Evolutionary conservation across 2,888 invertebrate species (phyloP).

Genomic region (Cheiracanthium punctorium): DNA sequence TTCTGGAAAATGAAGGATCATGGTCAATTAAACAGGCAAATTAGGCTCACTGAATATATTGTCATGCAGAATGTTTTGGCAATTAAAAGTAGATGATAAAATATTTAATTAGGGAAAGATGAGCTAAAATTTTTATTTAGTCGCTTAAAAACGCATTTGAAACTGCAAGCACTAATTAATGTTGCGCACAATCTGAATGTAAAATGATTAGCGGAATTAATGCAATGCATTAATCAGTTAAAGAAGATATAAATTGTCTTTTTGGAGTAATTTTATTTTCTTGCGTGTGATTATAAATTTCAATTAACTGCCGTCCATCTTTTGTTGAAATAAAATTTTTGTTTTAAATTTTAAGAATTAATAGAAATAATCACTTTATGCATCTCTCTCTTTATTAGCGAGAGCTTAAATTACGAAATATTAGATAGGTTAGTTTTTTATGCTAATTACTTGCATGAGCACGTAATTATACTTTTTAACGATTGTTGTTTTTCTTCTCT

Average conservation of each 20-base stretch:
- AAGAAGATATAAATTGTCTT: background rate
- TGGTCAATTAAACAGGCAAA: background rate
- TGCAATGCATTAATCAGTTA: background rate
- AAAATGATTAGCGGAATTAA: conserved; percentile 8
- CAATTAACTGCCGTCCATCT: background rate
- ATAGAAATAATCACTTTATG: too few relatives aligned
- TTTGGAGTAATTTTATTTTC: background rate
- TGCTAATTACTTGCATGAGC: too few relatives aligned
- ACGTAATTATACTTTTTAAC: too few relatives aligned
- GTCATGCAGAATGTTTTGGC: conserved; percentile 1
- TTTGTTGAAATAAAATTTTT: too few relatives aligned
- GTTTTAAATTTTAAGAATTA: too few relatives aligned
- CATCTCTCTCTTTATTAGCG: too few relatives aligned
- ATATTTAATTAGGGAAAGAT: background rate
- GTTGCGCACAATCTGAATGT: background rate
- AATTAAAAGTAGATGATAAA: conserved; percentile 4
- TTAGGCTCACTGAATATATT: background rate
- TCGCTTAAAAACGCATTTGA: background rate
- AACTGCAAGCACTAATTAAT: background rate
- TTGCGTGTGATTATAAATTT: background rate
- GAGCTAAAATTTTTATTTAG: background rate
- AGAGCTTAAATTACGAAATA: too few relatives aligned
- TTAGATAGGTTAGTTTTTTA: too few relatives aligned
- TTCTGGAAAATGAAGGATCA: background rate
- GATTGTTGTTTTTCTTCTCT: too few relatives aligned